phyloP scores from a whole-genome alignment of 2,113 vertebrate genomes.

The Datnioides undecimradiatus region DNA sequence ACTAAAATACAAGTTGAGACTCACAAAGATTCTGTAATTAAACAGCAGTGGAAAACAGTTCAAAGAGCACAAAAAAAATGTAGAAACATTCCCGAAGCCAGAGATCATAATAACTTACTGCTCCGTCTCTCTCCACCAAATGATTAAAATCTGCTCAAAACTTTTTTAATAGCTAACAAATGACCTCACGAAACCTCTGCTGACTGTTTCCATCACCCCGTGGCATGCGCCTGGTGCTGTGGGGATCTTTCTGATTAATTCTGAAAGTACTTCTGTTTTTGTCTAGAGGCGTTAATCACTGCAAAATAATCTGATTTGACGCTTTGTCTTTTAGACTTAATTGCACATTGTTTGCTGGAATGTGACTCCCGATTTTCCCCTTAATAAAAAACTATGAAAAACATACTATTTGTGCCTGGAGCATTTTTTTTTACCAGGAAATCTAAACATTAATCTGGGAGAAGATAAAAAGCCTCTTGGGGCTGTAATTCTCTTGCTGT shows the following conservation, averaged over 20 bases:
- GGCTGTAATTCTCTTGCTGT: too few relatives aligned
- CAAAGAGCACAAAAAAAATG: background rate
- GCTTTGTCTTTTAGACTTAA: too few relatives aligned
- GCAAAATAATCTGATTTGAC: too few relatives aligned
- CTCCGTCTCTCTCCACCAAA: background rate
- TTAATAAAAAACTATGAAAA: too few relatives aligned
- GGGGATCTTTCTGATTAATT: background rate
- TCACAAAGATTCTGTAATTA: background rate
- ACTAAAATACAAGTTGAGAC: background rate
- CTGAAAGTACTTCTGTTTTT: background rate
- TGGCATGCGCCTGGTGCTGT: background rate
- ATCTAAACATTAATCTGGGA: too few relatives aligned
- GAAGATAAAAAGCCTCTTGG: too few relatives aligned
- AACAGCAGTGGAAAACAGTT: background rate
- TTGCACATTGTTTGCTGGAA: too few relatives aligned
- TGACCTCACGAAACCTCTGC: background rate
- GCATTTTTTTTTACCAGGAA: too few relatives aligned
- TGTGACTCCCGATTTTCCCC: too few relatives aligned
- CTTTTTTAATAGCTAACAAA: background rate
- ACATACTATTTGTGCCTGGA: too few relatives aligned
- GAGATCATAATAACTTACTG: background rate
- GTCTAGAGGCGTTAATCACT: too few relatives aligned
- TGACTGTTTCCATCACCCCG: background rate
- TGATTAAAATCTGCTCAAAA: background rate
- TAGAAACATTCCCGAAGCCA: background rate